phyloP scores from a whole-genome alignment of 2,888 invertebrate genomes.

The Pterostichus madidus region DNA sequence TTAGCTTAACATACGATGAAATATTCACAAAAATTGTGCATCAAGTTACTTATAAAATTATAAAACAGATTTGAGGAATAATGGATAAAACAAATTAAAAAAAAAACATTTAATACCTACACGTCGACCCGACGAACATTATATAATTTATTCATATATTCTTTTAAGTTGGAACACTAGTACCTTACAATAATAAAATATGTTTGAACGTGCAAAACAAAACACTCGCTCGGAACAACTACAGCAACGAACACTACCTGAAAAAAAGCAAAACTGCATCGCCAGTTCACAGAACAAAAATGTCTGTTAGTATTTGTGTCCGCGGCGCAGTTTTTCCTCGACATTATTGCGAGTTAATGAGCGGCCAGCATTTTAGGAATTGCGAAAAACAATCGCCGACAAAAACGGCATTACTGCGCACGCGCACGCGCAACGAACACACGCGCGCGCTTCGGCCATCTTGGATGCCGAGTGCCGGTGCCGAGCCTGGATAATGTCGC shows the following conservation, averaged over 20 bases:
- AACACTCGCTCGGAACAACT: not conserved
- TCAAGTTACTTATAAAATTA: not conserved
- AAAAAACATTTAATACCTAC: too few species aligned
- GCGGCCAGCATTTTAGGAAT: slow-evolving; percentile 54
- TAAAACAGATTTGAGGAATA: not conserved
- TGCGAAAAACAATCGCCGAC: slow-evolving; percentile 48
- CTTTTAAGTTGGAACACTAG: not conserved
- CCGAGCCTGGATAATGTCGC: slow-evolving; percentile 4
- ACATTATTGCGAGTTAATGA: slow-evolving; percentile 59
- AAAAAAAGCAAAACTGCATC: slow-evolving; percentile 45
- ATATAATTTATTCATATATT: not conserved
- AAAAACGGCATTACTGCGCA: slow-evolving; percentile 30
- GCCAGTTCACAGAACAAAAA: slow-evolving; percentile 47
- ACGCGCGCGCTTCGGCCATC: slow-evolving; percentile 31
- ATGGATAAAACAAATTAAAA: too few species aligned
- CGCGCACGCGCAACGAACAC: slow-evolving; percentile 28
- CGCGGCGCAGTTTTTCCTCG: slow-evolving; percentile 39
- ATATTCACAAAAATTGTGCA: slow-evolving; percentile 13
- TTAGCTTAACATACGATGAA: slow-evolving; percentile 4
- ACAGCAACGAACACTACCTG: slow-evolving; percentile 16
- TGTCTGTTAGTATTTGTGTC: slow-evolving; percentile 58
- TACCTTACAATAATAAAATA: slow-evolving; percentile 32
- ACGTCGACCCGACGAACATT: too few species aligned
- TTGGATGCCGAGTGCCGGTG: slow-evolving; percentile 21
- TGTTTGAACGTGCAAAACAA: slow-evolving; percentile 38